Conservation (phyloP, 1,140 invertebrate genomes). For the Zophobas morio region DNA sequence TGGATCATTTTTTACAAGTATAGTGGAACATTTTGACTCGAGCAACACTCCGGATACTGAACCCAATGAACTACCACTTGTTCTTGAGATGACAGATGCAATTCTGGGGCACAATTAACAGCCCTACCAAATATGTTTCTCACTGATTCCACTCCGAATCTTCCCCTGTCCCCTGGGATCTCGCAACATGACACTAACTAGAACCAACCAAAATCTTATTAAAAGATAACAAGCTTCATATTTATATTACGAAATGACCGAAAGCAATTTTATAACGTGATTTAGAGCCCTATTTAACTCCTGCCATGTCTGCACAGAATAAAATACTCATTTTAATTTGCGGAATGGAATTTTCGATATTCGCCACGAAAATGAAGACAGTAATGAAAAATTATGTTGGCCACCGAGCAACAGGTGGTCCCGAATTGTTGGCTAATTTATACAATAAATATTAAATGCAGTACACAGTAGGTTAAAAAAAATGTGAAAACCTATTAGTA, state of each 20-base stretch:
- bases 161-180: not conserved
- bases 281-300: not conserved
- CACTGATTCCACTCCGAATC: not conserved
- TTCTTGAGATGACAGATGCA: not conserved
- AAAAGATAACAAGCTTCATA: slow-evolving; percentile 26
- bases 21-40: too few species aligned
- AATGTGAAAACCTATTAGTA: too few species aligned
- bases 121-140: slow-evolving; percentile 4
- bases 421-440: too few species aligned
- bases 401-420: too few species aligned
- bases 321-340: too few species aligned
- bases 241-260: not conserved
- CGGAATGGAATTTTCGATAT: too few species aligned
- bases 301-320: not conserved
- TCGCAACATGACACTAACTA: not conserved
- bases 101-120: not conserved
- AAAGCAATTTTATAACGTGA: not conserved
- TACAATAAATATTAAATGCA: too few species aligned
- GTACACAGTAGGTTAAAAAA: too few species aligned
- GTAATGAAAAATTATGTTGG: too few species aligned
- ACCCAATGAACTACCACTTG: not conserved
- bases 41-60: too few species aligned
- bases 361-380: too few species aligned
- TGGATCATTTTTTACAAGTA: too few species aligned
- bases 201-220: not conserved